These are phyloP conservation scores for Orchestes rusci DNA, from an alignment of 2,888 invertebrate species.

Conservation along the genomic window DNA sequence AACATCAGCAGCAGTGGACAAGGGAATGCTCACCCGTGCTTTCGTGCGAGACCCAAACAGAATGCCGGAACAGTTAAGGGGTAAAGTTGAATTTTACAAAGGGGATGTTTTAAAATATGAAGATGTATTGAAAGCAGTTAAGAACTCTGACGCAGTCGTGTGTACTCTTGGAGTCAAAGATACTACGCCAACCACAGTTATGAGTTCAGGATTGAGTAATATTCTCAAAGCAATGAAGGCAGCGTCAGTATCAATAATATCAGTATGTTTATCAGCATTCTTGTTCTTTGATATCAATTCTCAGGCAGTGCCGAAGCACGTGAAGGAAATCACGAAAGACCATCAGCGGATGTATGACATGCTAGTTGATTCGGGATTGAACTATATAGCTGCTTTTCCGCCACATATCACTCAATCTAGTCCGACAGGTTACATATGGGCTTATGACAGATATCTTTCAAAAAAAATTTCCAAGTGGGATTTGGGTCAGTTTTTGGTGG, in stretches of 20 bases:
- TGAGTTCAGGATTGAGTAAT: slow-evolving; percentile 73
- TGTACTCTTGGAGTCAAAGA: slow-evolving; percentile 70
- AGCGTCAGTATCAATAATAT: slow-evolving; percentile 55
- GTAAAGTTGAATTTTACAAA: slow-evolving; percentile 59
- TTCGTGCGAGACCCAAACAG: slow-evolving; percentile 66
- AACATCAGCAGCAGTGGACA: slow-evolving; percentile 9
- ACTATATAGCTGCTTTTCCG: slow-evolving; percentile 56
- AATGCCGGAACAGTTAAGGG: slow-evolving; percentile 57
- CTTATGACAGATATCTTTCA: slow-evolving; percentile 8
- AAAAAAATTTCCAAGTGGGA: slow-evolving; percentile 15
- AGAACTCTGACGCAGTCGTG: slow-evolving; percentile 64
- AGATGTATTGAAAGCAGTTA: slow-evolving; percentile 61
- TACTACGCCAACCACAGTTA: slow-evolving; percentile 64
- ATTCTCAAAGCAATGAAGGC: slow-evolving; percentile 71
- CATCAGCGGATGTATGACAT: slow-evolving; percentile 67
- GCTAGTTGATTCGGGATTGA: slow-evolving; percentile 56
- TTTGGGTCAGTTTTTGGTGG: slow-evolving; percentile 13
- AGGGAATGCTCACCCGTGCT: slow-evolving; percentile 49
- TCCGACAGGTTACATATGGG: slow-evolving; percentile 10
- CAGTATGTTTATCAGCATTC: slow-evolving; percentile 75
- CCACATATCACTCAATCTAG: slow-evolving; percentile 15
- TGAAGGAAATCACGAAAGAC: slow-evolving; percentile 63
- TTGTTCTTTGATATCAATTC: slow-evolving; percentile 56
- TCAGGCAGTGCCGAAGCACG: slow-evolving; percentile 65
- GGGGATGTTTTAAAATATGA: slow-evolving; percentile 67